These are phyloP conservation scores for Rapana venosa DNA, from an alignment of 2,888 invertebrate genomes.

Conservation along the genomic window DNA sequence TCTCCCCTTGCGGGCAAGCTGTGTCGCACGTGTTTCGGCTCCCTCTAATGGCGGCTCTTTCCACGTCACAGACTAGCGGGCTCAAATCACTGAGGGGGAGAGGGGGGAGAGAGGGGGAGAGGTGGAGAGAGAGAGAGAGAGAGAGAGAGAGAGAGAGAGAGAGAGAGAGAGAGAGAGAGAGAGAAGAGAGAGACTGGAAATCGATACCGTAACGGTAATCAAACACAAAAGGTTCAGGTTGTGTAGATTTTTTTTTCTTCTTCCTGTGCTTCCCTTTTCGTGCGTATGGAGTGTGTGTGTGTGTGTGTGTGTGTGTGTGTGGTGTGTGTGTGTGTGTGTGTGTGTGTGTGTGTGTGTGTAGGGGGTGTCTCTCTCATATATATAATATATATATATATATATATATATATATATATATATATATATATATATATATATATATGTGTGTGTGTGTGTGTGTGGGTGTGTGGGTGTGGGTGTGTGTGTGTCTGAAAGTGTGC, in stretches of 20 bases:
- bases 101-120: not conserved
- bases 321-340: no score
- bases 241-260: no score
- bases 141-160: not conserved
- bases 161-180: not conserved
- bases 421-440: not conserved
- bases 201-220: not conserved
- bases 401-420: constrained; percentile 31
- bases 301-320: no score
- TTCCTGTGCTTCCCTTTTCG: no score
- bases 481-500: no score
- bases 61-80: not conserved
- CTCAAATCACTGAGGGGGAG: not conserved
- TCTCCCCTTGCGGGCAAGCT: not conserved
- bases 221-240: no score
- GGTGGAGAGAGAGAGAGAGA: not conserved
- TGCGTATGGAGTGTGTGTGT: no score
- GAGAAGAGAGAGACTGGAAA: not conserved
- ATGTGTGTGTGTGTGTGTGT: no score
- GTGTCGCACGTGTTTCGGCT: not conserved
- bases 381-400: not conserved
- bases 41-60: not conserved
- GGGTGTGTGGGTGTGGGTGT: no score
- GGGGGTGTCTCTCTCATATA: no score
- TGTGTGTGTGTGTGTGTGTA: no score